Base-by-base conservation (phyloP, 2,797 vertebrate species). In the Scolopax bukidnonensis region DNA sequence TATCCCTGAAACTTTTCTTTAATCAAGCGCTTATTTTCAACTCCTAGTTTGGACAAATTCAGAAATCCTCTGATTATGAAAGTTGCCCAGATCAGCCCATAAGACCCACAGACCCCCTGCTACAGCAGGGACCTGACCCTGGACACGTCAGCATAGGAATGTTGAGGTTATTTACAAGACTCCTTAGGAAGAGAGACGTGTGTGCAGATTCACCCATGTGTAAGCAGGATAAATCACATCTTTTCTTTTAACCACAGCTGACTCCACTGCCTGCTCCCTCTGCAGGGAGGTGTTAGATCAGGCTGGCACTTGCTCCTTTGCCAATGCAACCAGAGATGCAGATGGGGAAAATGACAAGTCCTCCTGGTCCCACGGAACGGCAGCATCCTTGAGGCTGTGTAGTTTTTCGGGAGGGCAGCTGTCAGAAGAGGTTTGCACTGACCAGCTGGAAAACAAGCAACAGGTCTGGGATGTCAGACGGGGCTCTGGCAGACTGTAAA, bases 221-320 rank as follows among this genome's bases (percentile, higher is more conserved):
- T 2, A 16, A 56, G 10, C 9, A 30, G 32, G n/a, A 91, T 33
- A 70, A 76, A 89, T 53, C 38, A 3, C 43, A 21, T 6, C 13
- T 50, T 75, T 53, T 27, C 51, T 64, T 57, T 6, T 21, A 33
- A n/a, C 19, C 23, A 5, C 0, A 0, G n/a, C 48, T 14, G 2
- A 9, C 51, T 59, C 51, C 43, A 25, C 6, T 24, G 59, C 84
- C 10, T 25, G 3, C 32, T 74, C 75, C 67, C 67, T 76, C 38
- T 54, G 65, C 36, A 61, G 23, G 54, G 0, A 59, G 27, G 14
- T 36, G 70, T 63, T 43, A 67, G 56, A 40, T 47, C 92, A 74
- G 61, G 25, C 40, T n/a, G n/a, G 56, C 65, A 53, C 45, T 8
- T 57, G 36, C 21, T 84, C 45, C 70, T 81, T 81, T 33, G 20